phyloP scores from a whole-genome alignment of 2,797 vertebrate genomes.

The Anisognathus igniventris region DNA sequence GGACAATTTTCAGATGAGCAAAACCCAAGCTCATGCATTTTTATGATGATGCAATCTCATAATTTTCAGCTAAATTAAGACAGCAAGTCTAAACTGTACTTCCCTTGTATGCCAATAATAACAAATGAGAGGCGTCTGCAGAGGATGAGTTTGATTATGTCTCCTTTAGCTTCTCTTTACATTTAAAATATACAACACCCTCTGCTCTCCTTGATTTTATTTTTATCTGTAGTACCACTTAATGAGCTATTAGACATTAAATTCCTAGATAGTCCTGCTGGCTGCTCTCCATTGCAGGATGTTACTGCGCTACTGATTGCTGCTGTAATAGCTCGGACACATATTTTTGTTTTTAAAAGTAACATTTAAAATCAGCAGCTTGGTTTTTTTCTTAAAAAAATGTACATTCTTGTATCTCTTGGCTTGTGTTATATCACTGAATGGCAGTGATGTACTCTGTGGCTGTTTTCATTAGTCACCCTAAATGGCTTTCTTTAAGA shows the following conservation, averaged over 20 bases:
- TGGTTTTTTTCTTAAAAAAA: not conserved
- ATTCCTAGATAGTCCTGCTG: not conserved
- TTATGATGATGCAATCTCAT: slow-evolving; percentile 6
- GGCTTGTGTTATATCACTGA: not conserved
- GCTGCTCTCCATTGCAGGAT: not conserved
- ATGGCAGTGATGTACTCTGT: not conserved
- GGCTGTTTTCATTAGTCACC: not conserved
- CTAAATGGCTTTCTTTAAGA: not conserved
- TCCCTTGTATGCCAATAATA: slow-evolving; percentile 11
- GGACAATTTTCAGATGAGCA: not conserved
- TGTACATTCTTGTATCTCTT: not conserved
- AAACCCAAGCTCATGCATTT: slow-evolving; percentile 14
- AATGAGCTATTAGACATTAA: slow-evolving; percentile 30
- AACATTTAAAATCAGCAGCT: not conserved
- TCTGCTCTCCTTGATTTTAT: not conserved
- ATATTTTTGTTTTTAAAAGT: not conserved
- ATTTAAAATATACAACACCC: not conserved
- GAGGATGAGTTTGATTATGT: not conserved
- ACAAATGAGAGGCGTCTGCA: slow-evolving; percentile 14
- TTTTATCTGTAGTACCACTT: slow-evolving; percentile 23
- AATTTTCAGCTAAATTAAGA: slow-evolving; percentile 10
- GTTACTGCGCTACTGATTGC: not conserved
- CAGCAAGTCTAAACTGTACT: not conserved
- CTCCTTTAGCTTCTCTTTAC: not conserved
- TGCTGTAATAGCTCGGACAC: not conserved